Base-by-base conservation (phyloP, 2,888 invertebrate species). In the Coecobrya sp. region DNA sequence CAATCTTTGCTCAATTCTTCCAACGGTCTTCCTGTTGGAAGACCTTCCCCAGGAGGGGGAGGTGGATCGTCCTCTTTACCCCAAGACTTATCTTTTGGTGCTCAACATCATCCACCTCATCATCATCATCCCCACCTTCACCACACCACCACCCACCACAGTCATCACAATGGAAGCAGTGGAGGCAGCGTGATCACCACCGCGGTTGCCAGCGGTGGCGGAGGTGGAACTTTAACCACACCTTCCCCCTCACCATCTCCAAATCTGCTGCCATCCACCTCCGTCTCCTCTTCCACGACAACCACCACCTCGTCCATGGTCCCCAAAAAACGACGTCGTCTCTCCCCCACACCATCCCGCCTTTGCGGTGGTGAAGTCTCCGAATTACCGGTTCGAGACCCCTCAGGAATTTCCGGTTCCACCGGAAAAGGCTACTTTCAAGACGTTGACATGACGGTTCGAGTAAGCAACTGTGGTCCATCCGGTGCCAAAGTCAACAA, bases 401-500 rank as follows among this genome's bases (percentile, higher is more conserved):
- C 42, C 0, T n/a, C 85, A 13, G 90, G 89, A 27, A 90, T 42
- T 1, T 92, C 92, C 52, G 90, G 90, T 25, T 8, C 73, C n/a
- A 87, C 76, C 49, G 92, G 76, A 10, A 94, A 93, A 70, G 92
- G 90, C 19, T 93, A 92, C 73, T 94, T 92, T 65, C 94, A 94
- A 81, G 94, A 94, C 81, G 94, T 95, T 0, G 94, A 94, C 70
- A 93, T 94, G 94, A 94, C 94, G 36, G 93, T 95, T 10, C 68
- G 94, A 87, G 94, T 94, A 1, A 94, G 93, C 70, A 94, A 94
- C 87, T 93, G 95, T 86, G 93, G 93, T 22, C 82, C 93, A 30
- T 94, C 94, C 1, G 94, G 95, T 25, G 95, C 94, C 27, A 94
- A 94, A 90, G 94, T 95, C 7, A 94, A 94, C 19, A 94, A n/a